Evolutionary conservation across 2,888 invertebrate genomes (phyloP).

Genomic region (Drosophila borealis): DNA sequence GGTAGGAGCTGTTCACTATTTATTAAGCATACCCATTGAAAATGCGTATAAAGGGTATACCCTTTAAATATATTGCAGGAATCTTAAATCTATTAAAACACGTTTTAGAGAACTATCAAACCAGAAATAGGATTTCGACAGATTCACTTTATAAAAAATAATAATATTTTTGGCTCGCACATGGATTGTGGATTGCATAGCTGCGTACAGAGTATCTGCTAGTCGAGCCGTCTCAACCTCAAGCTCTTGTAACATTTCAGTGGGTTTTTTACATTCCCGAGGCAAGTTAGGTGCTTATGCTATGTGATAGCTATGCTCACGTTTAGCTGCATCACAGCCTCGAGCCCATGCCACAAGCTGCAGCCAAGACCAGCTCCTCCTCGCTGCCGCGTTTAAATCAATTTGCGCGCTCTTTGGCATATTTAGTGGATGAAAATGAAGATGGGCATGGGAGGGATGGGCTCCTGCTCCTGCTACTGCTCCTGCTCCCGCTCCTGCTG

Average conservation of each 20-base stretch:
- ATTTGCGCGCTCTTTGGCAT: conserved; percentile 75
- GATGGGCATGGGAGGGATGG: not conserved
- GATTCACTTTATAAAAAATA: too few species aligned
- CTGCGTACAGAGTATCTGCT: not conserved
- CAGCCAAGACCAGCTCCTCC: conserved; percentile 8
- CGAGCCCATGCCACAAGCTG: conserved; percentile 1
- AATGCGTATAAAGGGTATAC: too few species aligned
- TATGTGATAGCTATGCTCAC: conserved; percentile 21
- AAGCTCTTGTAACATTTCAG: conserved; percentile 24
- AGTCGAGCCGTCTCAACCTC: not conserved
- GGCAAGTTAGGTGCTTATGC: conserved; percentile 18
- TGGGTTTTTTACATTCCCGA: not conserved
- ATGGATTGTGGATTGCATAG: too few species aligned
- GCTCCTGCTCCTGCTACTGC: not conserved
- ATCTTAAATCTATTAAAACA: too few species aligned
- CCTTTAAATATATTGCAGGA: too few species aligned
- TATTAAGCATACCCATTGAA: too few species aligned
- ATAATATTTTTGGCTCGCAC: too few species aligned
- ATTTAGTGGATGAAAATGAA: conserved; percentile 53
- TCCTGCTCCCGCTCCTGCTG: not conserved
- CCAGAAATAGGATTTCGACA: too few species aligned
- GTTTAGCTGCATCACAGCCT: conserved; percentile 24
- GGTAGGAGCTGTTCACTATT: too few species aligned
- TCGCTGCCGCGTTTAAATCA: conserved; percentile 72
- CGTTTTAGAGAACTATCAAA: too few species aligned